Base-by-base conservation (phyloP, 2,888 invertebrate species). In the Caenorhabditis macrosperma region DNA sequence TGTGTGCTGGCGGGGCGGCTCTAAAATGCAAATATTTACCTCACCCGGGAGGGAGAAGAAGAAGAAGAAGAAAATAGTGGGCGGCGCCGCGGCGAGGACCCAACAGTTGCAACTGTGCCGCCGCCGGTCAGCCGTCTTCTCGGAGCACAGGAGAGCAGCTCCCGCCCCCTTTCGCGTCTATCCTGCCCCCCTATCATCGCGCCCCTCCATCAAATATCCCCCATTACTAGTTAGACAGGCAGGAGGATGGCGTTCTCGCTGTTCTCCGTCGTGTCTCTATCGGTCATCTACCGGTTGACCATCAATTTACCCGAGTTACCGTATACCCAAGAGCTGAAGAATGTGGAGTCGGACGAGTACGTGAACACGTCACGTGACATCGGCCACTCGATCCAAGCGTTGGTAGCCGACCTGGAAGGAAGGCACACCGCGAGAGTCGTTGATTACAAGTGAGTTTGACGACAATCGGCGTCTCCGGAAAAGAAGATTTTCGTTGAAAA, bases 271-370 rank as follows among this genome's bases (percentile, higher is more conserved):
- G 75, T 86, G 41, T 82, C 86, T 10, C 74, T 88, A 24, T 75
- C 87, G 57, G 81, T 87, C 69, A 76, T 88, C 68, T 88, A 88
- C 72, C 87, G 88, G 28, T 57, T 89, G 54, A 85, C 88, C 33
- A 66, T 89, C 60, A 89, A 89, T 77, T 82, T 89, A 22, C 89
- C 89, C 41, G 86, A 89, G 57, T 76, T 89, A 52, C 88, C 89
- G 44, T 89, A 88, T 72, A 88, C 88, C 7, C 33, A 80, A n/a
- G 83, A 85, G 44, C 79, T 89, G 33, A 74, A 85, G 10, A 71
- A 81, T 50, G 74, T 80, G 20, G 82, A 83, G 20, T 83, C 83
- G 3, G 78, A 81, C 12, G 87, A 87, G 57, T 89, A 84, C 54
- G 33, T 81, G 35, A 72, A 67, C 3, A 84, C 82, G 15, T 68